Conservation (phyloP, 2,888 invertebrate genomes). For the Gonocerus acuteangulatus region DNA sequence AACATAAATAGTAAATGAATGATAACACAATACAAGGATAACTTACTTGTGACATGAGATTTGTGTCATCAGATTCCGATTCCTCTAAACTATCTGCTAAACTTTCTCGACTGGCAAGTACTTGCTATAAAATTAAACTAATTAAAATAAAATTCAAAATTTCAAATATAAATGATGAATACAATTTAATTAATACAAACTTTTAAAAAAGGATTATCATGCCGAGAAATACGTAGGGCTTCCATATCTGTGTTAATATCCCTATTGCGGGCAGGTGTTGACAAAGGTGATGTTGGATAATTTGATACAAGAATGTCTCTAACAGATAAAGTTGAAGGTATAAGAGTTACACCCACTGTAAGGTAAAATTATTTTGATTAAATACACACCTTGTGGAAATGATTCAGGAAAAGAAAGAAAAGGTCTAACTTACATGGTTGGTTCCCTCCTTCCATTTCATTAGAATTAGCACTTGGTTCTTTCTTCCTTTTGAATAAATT, state of each 20-base stretch:
- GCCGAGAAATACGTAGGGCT: conserved; percentile 66
- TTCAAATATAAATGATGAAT: neutral
- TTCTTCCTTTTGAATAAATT: conserved; percentile 37
- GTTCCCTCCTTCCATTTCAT: conserved; percentile 32
- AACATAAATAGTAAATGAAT: too few species aligned
- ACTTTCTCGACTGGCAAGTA: conserved; percentile 72
- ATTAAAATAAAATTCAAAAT: neutral
- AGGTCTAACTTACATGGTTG: conserved; percentile 25
- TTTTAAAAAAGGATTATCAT: conserved; percentile 78
- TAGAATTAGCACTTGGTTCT: conserved; percentile 28
- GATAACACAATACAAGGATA: too few species aligned
- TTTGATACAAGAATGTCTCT: conserved; percentile 43
- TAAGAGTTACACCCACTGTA: conserved; percentile 42
- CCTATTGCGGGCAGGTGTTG: conserved; percentile 64
- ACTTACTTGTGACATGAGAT: conserved; percentile 65
- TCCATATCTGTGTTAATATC: conserved; percentile 81
- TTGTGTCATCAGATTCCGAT: conserved; percentile 67
- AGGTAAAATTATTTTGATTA: neutral
- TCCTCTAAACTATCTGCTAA: conserved; percentile 66
- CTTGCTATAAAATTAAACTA: conserved; percentile 48
- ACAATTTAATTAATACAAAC: conserved; percentile 43
- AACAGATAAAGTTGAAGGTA: conserved; percentile 47
- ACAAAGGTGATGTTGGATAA: conserved; percentile 47
- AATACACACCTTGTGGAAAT: neutral
- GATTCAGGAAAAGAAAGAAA: neutral